These are phyloP conservation scores for Silurus aristotelis DNA, from an alignment of 2,797 vertebrate genomes.

Conservation along the genomic window DNA sequence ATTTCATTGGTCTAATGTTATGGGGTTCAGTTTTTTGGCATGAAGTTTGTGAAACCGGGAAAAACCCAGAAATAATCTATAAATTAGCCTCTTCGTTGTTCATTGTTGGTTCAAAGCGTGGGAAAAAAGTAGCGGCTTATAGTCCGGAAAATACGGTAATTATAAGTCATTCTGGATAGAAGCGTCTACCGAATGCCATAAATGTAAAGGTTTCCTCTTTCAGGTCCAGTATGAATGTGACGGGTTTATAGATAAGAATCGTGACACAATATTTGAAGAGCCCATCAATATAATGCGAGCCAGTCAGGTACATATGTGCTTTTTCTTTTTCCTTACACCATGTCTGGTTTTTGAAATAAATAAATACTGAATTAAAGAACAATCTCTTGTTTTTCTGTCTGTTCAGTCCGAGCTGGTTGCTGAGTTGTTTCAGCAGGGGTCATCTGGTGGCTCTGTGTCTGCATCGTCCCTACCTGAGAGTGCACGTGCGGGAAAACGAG, in stretches of 20 bases:
- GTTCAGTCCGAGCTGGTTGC: constrained; percentile 77
- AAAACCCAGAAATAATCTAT: too few relatives aligned
- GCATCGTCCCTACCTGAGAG: constrained; percentile 58
- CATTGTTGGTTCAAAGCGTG: too few relatives aligned
- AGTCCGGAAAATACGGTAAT: too few relatives aligned
- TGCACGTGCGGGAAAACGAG: constrained; percentile 67
- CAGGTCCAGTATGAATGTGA: constrained; percentile 80
- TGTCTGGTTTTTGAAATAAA: not conserved
- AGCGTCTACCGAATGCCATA: too few relatives aligned
- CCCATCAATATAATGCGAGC: constrained; percentile 81
- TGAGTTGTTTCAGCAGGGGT: constrained; percentile 77
- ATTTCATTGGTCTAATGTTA: too few relatives aligned
- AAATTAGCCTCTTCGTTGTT: too few relatives aligned
- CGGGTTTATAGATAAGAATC: constrained; percentile 79
- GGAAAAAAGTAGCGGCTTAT: too few relatives aligned
- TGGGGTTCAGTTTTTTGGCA: too few relatives aligned
- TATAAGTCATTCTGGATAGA: too few relatives aligned
- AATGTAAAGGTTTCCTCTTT: not conserved
- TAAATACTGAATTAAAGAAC: not conserved
- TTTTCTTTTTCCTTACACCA: not conserved
- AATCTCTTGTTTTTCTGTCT: not conserved
- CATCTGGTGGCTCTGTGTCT: constrained; percentile 42
- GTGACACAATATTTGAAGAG: constrained; percentile 79
- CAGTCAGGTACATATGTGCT: constrained; percentile 71
- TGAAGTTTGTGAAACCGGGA: too few relatives aligned